Evolutionary conservation across 2,113 vertebrate genomes (phyloP).

Genomic region (Promerops cafer): DNA sequence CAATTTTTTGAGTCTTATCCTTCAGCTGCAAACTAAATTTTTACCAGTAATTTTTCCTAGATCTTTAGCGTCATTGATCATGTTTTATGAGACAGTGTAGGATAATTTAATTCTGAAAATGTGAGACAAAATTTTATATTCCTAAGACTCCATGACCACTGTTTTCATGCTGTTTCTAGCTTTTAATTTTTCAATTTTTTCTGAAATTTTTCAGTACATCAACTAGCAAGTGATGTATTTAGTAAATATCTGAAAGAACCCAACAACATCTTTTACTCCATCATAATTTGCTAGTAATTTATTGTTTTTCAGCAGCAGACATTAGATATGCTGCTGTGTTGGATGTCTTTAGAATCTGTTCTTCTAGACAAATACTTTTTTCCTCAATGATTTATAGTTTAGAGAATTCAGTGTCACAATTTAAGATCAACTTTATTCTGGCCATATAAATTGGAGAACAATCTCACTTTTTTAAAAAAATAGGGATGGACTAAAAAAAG

Average conservation of each 20-base stretch:
- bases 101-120: not conserved
- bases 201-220: not conserved
- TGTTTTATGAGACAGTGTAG: not conserved
- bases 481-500: not conserved
- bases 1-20: not conserved
- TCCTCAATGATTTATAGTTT: not conserved
- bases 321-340: not conserved
- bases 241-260: not conserved
- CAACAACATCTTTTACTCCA: not conserved
- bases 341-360: not conserved
- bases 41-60: not conserved
- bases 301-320: not conserved
- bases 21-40: not conserved
- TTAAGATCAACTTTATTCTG: not conserved
- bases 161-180: not conserved
- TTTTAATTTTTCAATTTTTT: not conserved
- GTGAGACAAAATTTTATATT: not conserved
- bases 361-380: not conserved
- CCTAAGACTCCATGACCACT: not conserved
- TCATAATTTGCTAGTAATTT: not conserved
- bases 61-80: not conserved
- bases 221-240: not conserved
- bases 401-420: not conserved
- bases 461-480: not conserved
- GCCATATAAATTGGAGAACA: not conserved